Conservation (phyloP, 2,888 invertebrate species). For the Rhagonycha fulva region DNA sequence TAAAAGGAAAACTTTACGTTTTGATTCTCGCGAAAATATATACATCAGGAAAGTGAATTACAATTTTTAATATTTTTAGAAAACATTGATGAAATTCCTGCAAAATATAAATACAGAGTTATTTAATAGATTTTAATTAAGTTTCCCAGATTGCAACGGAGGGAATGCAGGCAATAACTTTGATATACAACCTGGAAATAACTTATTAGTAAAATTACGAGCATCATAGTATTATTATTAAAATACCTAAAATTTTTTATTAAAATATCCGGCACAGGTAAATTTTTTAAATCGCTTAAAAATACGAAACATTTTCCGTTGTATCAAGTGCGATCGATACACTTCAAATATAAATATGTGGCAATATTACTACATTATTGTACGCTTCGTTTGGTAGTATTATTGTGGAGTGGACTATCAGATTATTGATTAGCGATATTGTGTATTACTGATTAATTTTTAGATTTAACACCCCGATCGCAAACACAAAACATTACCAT, state of each 20-base stretch:
- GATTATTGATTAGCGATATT: not conserved
- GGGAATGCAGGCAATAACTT: not conserved
- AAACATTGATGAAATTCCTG: not conserved
- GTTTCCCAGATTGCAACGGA: not conserved
- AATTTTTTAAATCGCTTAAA: not conserved
- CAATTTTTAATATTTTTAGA: not conserved
- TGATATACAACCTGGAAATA: not conserved
- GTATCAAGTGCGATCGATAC: not conserved
- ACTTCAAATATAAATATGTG: not conserved
- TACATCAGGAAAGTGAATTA: not conserved
- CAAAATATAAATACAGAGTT: not conserved
- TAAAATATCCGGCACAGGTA: not conserved
- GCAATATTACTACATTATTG: not conserved
- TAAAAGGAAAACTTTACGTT: not conserved
- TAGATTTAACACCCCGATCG: not conserved
- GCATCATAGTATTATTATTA: not conserved
- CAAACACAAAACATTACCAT: not conserved
- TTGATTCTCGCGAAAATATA: not conserved
- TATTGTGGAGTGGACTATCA: not conserved
- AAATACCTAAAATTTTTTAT: not conserved
- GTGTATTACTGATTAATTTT: not conserved
- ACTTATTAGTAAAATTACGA: not conserved
- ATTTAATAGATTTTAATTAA: conserved; percentile 3
- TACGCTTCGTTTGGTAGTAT: not conserved
- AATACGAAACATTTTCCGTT: not conserved